Percentiles rank a stretch among this genome's conserved stretches.
Conservation (phyloP, 2,888 invertebrate genomes). For the Macroteleia sp. region DNA sequence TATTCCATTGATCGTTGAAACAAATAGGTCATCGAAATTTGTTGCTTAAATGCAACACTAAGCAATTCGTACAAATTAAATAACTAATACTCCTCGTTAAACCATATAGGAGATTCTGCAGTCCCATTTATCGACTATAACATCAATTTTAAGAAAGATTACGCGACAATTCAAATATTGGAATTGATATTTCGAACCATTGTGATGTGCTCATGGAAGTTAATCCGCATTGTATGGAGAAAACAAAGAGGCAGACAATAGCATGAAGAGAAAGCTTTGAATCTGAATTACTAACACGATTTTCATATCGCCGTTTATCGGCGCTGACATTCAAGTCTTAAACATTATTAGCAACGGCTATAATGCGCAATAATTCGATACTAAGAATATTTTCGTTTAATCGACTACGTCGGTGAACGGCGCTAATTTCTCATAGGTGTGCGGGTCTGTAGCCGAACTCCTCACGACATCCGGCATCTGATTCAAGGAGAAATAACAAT, state of each 20-base stretch:
- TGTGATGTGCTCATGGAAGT: constrained; percentile 16
- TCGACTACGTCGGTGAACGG: not conserved
- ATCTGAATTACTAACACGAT: constrained; percentile 45
- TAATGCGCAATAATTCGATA: not conserved
- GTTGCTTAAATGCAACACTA: too few species aligned
- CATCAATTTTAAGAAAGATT: constrained; percentile 1
- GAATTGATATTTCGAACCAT: constrained; percentile 29
- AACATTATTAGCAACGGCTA: constrained; percentile 17
- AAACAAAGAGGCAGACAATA: constrained; percentile 42
- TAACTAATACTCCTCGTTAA: too few species aligned
- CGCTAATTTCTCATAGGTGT: constrained; percentile 1
- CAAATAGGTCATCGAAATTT: too few species aligned
- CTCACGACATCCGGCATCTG: constrained; percentile 24
- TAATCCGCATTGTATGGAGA: constrained; percentile 36
- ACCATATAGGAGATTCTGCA: too few species aligned
- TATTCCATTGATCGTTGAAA: too few species aligned
- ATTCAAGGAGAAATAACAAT: constrained; percentile 51
- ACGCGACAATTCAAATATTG: constrained; percentile 16
- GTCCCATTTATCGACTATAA: not conserved
- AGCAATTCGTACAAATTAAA: too few species aligned
- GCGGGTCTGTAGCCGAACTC: not conserved
- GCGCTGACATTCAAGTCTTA: constrained; percentile 29
- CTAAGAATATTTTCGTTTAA: not conserved
- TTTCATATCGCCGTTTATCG: constrained; percentile 44
- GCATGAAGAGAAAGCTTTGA: constrained; percentile 25